A percentile compares a stretch with the other conserved stretches of the same genome.
Evolutionary conservation across 2,113 vertebrate genomes (phyloP).

Genomic region (Heteronetta atricapilla): DNA sequence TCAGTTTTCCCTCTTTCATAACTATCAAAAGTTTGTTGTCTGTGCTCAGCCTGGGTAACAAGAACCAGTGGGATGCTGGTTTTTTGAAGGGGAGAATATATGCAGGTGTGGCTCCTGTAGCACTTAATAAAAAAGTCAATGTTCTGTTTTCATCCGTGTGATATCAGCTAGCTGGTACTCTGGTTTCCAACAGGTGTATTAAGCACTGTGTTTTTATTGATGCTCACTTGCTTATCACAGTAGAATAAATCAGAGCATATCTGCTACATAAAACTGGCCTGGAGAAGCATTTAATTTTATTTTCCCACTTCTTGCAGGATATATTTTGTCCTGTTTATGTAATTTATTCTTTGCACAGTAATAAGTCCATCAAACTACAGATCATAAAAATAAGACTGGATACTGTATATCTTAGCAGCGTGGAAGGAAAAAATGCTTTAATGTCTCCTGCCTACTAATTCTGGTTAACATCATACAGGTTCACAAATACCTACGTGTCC

Average conservation of each 20-base stretch:
- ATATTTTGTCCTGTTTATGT: slow-evolving; percentile 13
- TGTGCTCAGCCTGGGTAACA: neutral
- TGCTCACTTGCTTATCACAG: neutral
- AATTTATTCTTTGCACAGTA: slow-evolving; percentile 24
- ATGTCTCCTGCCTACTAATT: neutral
- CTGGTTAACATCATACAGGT: neutral
- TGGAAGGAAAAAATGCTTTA: neutral
- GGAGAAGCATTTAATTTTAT: slow-evolving; percentile 41
- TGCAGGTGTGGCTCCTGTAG: neutral
- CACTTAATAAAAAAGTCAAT: neutral
- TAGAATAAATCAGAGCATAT: slow-evolving; percentile 18
- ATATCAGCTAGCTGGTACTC: neutral
- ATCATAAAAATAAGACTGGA: neutral
- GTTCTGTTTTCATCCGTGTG: neutral
- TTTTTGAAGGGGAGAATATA: neutral
- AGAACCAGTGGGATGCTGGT: neutral
- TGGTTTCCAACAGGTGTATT: neutral
- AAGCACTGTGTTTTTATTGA: neutral
- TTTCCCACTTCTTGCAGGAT: slow-evolving; percentile 30
- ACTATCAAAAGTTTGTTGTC: neutral
- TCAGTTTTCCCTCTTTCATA: neutral
- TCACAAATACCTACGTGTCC: neutral
- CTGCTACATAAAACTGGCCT: neutral
- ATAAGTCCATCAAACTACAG: slow-evolving; percentile 5
- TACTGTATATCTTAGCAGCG: neutral